These are phyloP conservation scores for Microctenopoma lineatum DNA, from an alignment of 2,797 vertebrate genomes.

Conservation along the genomic window DNA sequence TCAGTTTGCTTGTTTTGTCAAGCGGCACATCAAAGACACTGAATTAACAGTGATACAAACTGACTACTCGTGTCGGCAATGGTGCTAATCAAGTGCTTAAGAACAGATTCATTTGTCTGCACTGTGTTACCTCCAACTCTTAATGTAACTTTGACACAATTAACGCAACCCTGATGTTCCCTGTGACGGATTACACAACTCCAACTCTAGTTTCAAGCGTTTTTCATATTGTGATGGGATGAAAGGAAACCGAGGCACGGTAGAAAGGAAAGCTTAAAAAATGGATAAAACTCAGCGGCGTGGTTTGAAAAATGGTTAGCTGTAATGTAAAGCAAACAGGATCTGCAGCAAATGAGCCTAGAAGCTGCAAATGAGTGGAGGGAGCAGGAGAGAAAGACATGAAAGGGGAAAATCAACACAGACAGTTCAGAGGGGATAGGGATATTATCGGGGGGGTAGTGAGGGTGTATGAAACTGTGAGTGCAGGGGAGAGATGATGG, in stretches of 20 bases:
- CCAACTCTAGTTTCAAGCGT: not conserved
- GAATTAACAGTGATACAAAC: not conserved
- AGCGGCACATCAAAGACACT: not conserved
- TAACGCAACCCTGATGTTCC: not conserved
- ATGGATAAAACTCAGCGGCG: not conserved
- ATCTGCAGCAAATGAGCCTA: constrained; percentile 2
- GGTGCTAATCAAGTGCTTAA: not conserved
- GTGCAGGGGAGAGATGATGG: constrained; percentile 12
- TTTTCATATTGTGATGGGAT: constrained; percentile 3
- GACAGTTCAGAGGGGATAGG: constrained; percentile 16
- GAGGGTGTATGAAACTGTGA: constrained; percentile 24
- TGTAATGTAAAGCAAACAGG: constrained; percentile 6
- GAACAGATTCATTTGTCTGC: not conserved
- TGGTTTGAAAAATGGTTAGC: not conserved
- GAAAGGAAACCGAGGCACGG: not conserved
- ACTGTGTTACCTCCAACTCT: not conserved
- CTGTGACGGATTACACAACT: constrained; percentile 5
- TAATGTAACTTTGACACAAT: not conserved
- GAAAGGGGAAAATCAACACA: constrained; percentile 32
- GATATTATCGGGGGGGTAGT: constrained; percentile 8
- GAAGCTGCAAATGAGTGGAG: not conserved
- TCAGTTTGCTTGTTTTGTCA: not conserved
- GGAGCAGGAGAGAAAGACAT: constrained; percentile 15
- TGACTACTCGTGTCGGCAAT: not conserved
- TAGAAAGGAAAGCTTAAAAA: not conserved